Evolutionary conservation across 2,888 invertebrate species (phyloP), one percentile per base, ranked within the genome.

Genomic region (Dolichomitus sp.): DNA sequence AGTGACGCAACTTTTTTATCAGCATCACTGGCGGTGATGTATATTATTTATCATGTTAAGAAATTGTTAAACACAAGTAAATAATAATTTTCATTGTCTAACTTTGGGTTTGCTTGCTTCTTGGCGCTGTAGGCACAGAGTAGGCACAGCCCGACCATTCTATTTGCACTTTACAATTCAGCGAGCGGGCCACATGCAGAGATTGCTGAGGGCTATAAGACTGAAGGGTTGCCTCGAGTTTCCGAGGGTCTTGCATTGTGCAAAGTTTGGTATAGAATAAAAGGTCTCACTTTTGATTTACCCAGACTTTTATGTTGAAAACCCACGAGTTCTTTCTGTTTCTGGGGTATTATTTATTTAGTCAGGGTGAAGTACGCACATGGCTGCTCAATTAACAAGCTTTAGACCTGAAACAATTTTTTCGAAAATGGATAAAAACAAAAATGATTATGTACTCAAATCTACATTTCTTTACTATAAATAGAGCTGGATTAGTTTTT

Each of bases 211-310:
- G 45, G 23, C 17, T 50, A 72, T 59, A n/a, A 59, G 33, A 59
- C 59, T 37, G 59, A 59, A 59, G 33, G 59, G 59, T 59, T 57
- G 57, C 33, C 33, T 30, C 59, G 59, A 59, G 59, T n/a, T 33
- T 4, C 17, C 59, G 59, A 59, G 59, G 14, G 33, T n/a, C 33
- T 37, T 17, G 33, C 17, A 59, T 59, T 59, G 59, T 59, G n/a
- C n/a, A 33, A 59, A 59, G 33, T 59, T 59, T 33, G 17, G 33
- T n/a, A 6, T 59, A 30, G 33, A 59, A 59, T 59, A 59, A 59
- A 59, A 59, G 33, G 5, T 59, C 33, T n/a, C 33, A 59, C 59
- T 59, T 59, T 59, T 33, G 30, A 59, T 59, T 33, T 59, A 59
- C 7, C 30, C 14, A 57, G 33, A 59, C 59, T 33, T n/a, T 33